Percentiles rank a stretch among this genome's conserved stretches.
phyloP scores from a whole-genome alignment of 2,113 vertebrate genomes.

The Azemiops feae region DNA sequence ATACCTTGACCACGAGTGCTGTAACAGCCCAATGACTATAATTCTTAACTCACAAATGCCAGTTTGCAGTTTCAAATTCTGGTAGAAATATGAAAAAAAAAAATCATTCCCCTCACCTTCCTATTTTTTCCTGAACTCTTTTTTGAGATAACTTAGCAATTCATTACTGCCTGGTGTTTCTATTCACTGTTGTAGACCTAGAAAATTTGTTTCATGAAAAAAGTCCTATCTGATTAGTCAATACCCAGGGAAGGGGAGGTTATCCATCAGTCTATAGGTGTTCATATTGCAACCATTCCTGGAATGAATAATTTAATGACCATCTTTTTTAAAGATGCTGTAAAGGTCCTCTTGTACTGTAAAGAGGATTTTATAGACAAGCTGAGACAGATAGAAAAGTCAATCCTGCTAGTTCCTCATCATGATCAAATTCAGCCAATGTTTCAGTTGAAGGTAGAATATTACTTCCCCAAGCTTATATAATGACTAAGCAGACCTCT shows the following conservation, averaged over 20 bases:
- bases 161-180: neutral
- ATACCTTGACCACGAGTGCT: neutral
- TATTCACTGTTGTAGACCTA: neutral
- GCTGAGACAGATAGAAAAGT: neutral
- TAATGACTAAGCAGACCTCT: neutral
- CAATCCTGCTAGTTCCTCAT: neutral
- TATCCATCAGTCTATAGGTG: neutral
- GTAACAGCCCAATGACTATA: neutral
- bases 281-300: neutral
- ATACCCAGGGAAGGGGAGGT: neutral
- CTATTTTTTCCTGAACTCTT: neutral
- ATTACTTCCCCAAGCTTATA: neutral
- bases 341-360: neutral
- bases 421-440: neutral
- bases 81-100: neutral
- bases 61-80: neutral
- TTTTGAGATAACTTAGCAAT: neutral
- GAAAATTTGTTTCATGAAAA: neutral
- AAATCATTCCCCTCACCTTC: neutral
- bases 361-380: neutral
- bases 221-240: neutral
- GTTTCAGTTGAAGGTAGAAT: neutral
- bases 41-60: neutral
- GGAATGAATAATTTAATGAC: neutral
- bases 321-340: neutral